Evolutionary conservation across 2,797 vertebrate genomes (phyloP).

Genomic region (Sitta carolinensis): DNA sequence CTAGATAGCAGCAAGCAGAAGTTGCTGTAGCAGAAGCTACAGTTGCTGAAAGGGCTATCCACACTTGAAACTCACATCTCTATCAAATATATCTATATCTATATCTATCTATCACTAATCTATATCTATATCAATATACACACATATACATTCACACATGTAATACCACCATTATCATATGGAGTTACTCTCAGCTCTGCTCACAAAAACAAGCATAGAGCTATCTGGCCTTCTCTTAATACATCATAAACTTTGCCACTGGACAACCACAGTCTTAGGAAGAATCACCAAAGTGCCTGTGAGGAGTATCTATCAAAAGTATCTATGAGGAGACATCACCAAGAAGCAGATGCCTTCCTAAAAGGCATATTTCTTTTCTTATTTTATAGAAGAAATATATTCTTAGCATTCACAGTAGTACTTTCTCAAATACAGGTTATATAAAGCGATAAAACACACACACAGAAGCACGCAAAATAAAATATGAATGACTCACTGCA

Average conservation of each 20-base stretch:
- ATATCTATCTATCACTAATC: too few species aligned
- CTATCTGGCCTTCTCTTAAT: neutral
- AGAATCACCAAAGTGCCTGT: neutral
- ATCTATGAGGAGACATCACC: neutral
- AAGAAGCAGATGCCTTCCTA: neutral
- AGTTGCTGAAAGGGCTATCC: neutral
- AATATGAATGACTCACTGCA: conserved; percentile 65
- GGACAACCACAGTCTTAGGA: neutral
- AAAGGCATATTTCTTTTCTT: neutral
- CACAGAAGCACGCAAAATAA: conserved; percentile 23
- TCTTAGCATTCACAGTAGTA: conserved; percentile 12
- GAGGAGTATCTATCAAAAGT: neutral
- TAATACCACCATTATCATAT: neutral
- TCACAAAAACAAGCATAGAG: neutral
- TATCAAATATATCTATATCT: neutral
- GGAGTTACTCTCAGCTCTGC: neutral
- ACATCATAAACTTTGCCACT: neutral
- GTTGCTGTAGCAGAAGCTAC: neutral
- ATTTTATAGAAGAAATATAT: neutral
- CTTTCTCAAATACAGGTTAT: conserved; percentile 44
- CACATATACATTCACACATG: neutral
- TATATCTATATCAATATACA: neutral
- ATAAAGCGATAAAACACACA: conserved; percentile 46
- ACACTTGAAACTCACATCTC: neutral
- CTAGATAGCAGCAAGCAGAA: neutral